Base-by-base conservation (phyloP, 2,797 vertebrate species). In the Schizothorax lantsangensis region DNA sequence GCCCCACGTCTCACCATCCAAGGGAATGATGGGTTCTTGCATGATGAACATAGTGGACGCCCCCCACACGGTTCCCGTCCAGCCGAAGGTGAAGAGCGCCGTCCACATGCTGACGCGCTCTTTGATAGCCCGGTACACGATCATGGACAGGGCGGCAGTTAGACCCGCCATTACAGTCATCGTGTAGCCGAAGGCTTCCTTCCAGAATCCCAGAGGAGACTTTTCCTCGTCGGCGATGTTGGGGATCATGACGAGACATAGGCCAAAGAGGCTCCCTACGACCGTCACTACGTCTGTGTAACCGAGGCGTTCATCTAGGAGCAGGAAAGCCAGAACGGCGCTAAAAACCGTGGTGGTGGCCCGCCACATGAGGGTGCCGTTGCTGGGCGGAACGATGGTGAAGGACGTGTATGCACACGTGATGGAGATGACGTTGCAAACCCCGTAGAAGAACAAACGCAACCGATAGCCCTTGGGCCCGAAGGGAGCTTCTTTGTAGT, bases 41-140 rank as follows among this genome's bases (percentile, higher is more conserved):
- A 99, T 97, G 91, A 98, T 84, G 88, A 99, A 99, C 98, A 99
- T 99, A 87, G 97, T 99, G 86, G 97, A 99, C 0, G 96, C 94
- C 21, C 98, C 98, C 98, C 98, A 99, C 72, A 97, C 94, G 0
- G 96, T 98, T 92, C 98, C 98, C 0, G 97, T 99, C 98, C 98
- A 99, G 52, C 98, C 98, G 47, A 99, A 99, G 62, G 98, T 99
- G 93, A 99, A 99, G 43, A 99, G 96, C 0, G 98, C 98, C 0
- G 97, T 97, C 98, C 98, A 99, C 98, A 99, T 99, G 95, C 98
- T 99, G 89, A 99, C 95, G 0, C 95, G 97, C 90, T 98, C 98
- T 92, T 97, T 98, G 89, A 99, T 98, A 92, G 98, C 98, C 86
- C 98, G 96, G 89, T 99, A 99, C 71, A 99, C 95, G 86, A 99